Conservation (phyloP, 2,797 vertebrate species). For the Mormyrops attenuatus region DNA sequence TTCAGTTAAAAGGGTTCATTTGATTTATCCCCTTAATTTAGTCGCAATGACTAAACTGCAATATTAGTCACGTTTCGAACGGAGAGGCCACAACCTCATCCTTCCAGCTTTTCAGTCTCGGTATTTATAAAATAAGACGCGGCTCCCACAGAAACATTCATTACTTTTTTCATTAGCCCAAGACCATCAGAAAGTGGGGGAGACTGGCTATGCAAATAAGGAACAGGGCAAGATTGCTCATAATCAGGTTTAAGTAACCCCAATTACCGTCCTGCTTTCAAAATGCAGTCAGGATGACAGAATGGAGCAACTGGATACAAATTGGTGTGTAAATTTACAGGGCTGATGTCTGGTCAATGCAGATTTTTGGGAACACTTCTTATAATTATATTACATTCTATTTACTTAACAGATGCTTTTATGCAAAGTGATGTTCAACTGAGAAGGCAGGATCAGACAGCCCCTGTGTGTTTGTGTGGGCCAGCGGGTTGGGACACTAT, state of each 20-base stretch:
- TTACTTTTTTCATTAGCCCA: background rate
- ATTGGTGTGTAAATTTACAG: background rate
- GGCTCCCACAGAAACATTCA: background rate
- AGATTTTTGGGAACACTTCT: background rate
- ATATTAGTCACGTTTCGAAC: background rate
- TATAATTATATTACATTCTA: background rate
- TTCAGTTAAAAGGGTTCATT: background rate
- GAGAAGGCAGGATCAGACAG: background rate
- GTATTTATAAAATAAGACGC: background rate
- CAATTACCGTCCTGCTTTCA: background rate
- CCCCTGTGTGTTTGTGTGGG: background rate
- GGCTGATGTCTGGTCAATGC: background rate
- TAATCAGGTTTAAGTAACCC: conserved; percentile 4
- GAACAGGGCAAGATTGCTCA: background rate
- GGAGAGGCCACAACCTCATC: background rate
- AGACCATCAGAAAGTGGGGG: background rate
- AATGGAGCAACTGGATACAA: background rate
- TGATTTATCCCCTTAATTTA: background rate
- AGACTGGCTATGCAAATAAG: background rate
- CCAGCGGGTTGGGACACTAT: background rate
- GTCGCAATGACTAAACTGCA: background rate
- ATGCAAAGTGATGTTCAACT: background rate
- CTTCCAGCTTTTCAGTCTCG: background rate
- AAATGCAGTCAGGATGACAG: background rate
- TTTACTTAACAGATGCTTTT: background rate